phyloP scores from a whole-genome alignment of 2,113 vertebrate genomes.

The Uria aalge region DNA sequence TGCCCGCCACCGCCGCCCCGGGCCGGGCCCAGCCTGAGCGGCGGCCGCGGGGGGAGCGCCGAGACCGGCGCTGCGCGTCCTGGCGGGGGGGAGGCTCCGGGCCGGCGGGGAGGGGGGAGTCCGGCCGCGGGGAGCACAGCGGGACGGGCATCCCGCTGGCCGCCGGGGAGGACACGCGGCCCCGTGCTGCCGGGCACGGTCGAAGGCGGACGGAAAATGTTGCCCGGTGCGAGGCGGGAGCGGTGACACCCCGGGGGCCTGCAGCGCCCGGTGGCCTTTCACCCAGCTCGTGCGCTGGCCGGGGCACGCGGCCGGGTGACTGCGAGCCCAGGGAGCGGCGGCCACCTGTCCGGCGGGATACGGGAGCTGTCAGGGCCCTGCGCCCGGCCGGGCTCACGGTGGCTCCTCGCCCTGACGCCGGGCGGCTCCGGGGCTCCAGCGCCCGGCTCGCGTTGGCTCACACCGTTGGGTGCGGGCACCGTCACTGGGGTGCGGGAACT shows the following conservation, averaged over 20 bases:
- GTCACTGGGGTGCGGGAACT: background rate
- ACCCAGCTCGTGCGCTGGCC: background rate
- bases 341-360: constrained; percentile 4
- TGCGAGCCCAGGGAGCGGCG: background rate
- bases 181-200: background rate
- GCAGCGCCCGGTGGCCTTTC: background rate
- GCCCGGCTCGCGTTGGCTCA: background rate
- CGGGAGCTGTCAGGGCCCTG: constrained; percentile 28
- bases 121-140: background rate
- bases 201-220: background rate
- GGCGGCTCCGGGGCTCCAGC: fast-evolving
- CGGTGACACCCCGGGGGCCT: background rate
- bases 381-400: background rate
- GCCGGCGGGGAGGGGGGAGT: too few relatives aligned
- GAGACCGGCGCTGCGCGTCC: background rate
- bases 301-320: background rate
- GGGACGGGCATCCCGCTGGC: background rate
- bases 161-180: too few relatives aligned
- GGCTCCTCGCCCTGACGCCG: background rate
- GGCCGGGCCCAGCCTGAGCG: background rate
- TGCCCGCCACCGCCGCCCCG: background rate
- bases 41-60: too few relatives aligned
- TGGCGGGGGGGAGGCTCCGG: background rate
- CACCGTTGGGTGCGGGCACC: background rate
- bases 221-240: background rate